Base-by-base conservation (phyloP, 2,113 vertebrate species). In the Dryoscopus gambensis region DNA sequence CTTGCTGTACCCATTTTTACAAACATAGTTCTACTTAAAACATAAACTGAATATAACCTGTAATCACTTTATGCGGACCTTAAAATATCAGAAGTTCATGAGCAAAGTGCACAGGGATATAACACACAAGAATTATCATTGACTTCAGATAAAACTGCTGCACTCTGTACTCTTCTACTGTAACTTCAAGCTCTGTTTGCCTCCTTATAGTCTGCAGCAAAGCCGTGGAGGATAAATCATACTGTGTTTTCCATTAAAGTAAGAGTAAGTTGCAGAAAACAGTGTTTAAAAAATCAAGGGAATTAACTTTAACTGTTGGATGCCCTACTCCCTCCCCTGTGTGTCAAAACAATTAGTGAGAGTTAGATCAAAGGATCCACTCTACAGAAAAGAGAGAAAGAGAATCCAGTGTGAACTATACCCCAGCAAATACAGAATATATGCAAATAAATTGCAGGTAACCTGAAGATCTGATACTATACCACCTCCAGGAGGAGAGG, bases 401-500 rank as follows among this genome's bases (percentile, higher is more conserved):
- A 91, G 59, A 77, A 80, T 25, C 57, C 30, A 52, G 28, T 47
- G n/a, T 49, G 47, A 76, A 84, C 69, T 47, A 50, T 74, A 30
- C 31, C 37, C 17, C 37, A 78, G n/a, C 35, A 90, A 96, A 91
- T 59, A 74, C 59, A 94, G 93, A 94, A 33, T 87, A 84, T 40
- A 78, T 87, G 92, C 76, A 93, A 92, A 94, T 60, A 59, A 84
- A 93, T 65, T 63, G n/a, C 89, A 96, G 95, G 84, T 97, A 89
- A 90, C 64, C 47, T 67, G 76, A 59, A 96, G 82, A 90, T 75
- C 76, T 90, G 73, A 88, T 90, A 71, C 92, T 97, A 91, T 97
- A 97, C 93, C 80, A 96, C 94, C 74, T 49, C 91, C 95, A 90
- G 96, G 88, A 96, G 95, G 96, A 93, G 71, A 92, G 70, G 91